Evolutionary conservation across 1,140 invertebrate genomes (phyloP), one percentile per base, ranked within the genome.

Genomic region (Dreissena rostriformis): DNA sequence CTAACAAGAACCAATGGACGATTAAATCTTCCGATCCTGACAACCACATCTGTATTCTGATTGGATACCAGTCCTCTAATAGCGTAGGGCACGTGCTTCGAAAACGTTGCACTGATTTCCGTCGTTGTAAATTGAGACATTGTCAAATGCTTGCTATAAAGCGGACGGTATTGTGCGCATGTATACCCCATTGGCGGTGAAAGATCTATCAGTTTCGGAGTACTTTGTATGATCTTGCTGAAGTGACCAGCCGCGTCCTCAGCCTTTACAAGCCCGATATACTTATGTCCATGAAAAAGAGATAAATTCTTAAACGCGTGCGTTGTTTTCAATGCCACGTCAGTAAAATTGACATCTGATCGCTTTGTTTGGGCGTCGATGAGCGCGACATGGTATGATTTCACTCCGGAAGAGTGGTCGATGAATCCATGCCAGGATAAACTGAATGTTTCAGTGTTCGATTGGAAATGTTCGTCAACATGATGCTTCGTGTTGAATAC

Each of bases 341-440:
- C 28, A 1, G 12, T 26, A 22, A 80, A 74, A 39, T 19, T 14
- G 17, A 63, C 17, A 8, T 55, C 2, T 7, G 39, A 24, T 11
- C 17, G 24, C 26, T 12, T 14, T 10, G 55, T 49, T 49, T 55
- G 17, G 19, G 17, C 68, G 6, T 77, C 63, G 19, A 52, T 52
- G 6, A 87, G 39, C 12, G 78, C 78, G 14, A 78, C 78, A 19
- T 66, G 28, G 63, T 82, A 87, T 49, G 73, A 57, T 49, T 24
- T 29, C 17, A 87, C 51, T 7, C 53, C 77, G 14, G 82, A 82
- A 52, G 74, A 77, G 15, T 12, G n/a, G 70, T 87, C 86, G 57
- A 84, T 39, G 29, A 87, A 87, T 12, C 86, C 86, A 53, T 85
- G 86, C 82, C 82, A 87, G 6, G 82, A 87, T 55, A 67, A 63